These are phyloP conservation scores for Anoncus sp. DNA, from an alignment of 2,888 invertebrate species.

Conservation along the genomic window DNA sequence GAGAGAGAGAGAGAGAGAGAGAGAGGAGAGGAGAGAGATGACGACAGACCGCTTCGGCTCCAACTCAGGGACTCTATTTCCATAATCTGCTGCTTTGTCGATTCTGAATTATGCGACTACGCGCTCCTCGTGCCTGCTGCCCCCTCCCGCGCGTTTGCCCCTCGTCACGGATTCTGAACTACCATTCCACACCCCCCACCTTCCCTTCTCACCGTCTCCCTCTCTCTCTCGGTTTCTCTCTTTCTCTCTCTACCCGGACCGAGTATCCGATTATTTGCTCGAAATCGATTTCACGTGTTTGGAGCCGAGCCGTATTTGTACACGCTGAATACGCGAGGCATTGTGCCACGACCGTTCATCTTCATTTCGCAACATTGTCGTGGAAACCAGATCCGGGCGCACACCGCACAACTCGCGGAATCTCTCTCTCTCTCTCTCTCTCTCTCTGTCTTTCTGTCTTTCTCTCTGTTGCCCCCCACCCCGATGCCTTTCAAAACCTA, in stretches of 20 bases:
- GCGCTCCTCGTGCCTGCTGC: slow-evolving; percentile 66
- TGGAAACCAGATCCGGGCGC: slow-evolving; percentile 56
- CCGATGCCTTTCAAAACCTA: slow-evolving; percentile 1
- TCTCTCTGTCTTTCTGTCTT: slow-evolving; percentile 4
- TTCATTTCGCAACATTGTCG: slow-evolving; percentile 69
- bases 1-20: slow-evolving; percentile 60
- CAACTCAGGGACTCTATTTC: slow-evolving; percentile 82
- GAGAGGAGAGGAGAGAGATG: slow-evolving; percentile 63
- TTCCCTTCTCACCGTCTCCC: slow-evolving; percentile 21
- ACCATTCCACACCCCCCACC: slow-evolving; percentile 58
- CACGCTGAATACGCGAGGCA: slow-evolving; percentile 72
- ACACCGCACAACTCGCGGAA: slow-evolving; percentile 59
- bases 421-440: slow-evolving; percentile 32
- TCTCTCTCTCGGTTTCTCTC: no score
- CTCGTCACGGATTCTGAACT: slow-evolving; percentile 52
- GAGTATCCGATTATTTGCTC: slow-evolving; percentile 82
- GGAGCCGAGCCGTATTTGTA: slow-evolving; percentile 73
- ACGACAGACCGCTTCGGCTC: slow-evolving; percentile 72
- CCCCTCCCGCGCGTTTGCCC: slow-evolving; percentile 55
- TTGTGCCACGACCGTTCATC: slow-evolving; percentile 70
- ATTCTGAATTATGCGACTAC: slow-evolving; percentile 82
- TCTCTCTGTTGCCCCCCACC: not conserved
- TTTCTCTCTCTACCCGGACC: no score
- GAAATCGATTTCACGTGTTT: slow-evolving; percentile 82
- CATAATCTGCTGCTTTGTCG: slow-evolving; percentile 83